These are phyloP conservation scores for Donacobius atricapilla DNA, from an alignment of 2,113 vertebrate species.

Conservation along the genomic window DNA sequence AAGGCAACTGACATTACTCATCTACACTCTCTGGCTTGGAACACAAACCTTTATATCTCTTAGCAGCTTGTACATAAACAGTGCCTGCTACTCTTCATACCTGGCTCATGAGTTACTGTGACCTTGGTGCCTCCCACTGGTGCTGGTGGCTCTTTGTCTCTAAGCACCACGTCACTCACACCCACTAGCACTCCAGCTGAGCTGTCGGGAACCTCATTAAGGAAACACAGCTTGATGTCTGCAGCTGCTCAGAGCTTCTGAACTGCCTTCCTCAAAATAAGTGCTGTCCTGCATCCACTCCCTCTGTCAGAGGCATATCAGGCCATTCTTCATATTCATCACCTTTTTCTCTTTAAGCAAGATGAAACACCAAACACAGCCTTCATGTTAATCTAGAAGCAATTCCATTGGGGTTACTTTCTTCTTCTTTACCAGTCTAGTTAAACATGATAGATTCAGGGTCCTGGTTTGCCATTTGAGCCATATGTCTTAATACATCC, in stretches of 20 bases:
- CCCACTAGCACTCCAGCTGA: not conserved
- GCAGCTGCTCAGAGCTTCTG: slow-evolving; percentile 51
- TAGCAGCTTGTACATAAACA: slow-evolving; percentile 15
- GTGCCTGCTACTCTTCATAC: slow-evolving; percentile 3
- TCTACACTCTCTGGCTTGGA: not conserved
- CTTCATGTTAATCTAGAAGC: slow-evolving; percentile 45
- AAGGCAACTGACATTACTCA: not conserved
- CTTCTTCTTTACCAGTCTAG: slow-evolving; percentile 66
- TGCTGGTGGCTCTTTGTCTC: not conserved
- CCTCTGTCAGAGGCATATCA: slow-evolving; percentile 38
- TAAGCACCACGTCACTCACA: not conserved
- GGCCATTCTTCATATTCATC: slow-evolving; percentile 7
- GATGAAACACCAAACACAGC: slow-evolving; percentile 38
- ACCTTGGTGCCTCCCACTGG: not conserved
- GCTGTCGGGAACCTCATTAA: slow-evolving; percentile 45
- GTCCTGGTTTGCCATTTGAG: slow-evolving; percentile 99
- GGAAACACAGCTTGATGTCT: slow-evolving; percentile 53
- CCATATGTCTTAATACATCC: slow-evolving; percentile 97
- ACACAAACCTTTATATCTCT: slow-evolving; percentile 29
- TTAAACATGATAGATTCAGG: slow-evolving; percentile 99
- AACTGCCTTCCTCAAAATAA: slow-evolving; percentile 37
- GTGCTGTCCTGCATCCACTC: slow-evolving; percentile 24
- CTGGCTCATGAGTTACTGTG: not conserved
- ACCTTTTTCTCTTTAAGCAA: slow-evolving; percentile 56
- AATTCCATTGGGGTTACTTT: slow-evolving; percentile 46